These are phyloP conservation scores for Psilopogon haemacephalus DNA, from an alignment of 2,113 vertebrate species.

Conservation along the genomic window DNA sequence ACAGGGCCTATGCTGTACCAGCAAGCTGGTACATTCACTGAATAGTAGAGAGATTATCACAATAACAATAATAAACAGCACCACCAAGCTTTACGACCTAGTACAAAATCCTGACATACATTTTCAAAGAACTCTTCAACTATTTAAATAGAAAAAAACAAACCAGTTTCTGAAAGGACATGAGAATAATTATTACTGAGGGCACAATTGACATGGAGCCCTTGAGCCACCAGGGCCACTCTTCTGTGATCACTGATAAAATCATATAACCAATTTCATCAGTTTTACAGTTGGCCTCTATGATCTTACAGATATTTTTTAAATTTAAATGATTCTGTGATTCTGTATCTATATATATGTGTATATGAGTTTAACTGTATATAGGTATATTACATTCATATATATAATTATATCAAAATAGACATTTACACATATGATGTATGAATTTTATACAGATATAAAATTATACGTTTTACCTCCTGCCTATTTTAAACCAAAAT, in stretches of 20 bases:
- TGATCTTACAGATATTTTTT: background rate
- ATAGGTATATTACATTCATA: background rate
- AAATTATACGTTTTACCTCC: background rate
- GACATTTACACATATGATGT: background rate
- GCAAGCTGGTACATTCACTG: background rate
- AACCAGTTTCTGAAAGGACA: background rate
- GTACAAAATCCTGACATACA: background rate
- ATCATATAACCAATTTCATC: background rate
- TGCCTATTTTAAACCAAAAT: background rate
- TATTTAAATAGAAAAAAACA: background rate
- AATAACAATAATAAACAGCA: background rate
- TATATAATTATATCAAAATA: background rate
- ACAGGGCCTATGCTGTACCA: background rate
- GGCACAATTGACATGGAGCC: background rate
- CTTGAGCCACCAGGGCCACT: background rate
- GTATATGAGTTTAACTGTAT: background rate
- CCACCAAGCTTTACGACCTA: background rate
- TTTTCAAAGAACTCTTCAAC: background rate
- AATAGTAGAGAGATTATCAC: background rate
- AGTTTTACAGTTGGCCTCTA: rapidly evolving
- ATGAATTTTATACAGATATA: background rate
- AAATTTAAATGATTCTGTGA: background rate
- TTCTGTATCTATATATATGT: background rate
- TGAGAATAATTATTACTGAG: background rate
- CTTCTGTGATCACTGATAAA: background rate